Evolutionary conservation across 1,140 invertebrate genomes (phyloP).

Genomic region (Megalonaias nervosa): DNA sequence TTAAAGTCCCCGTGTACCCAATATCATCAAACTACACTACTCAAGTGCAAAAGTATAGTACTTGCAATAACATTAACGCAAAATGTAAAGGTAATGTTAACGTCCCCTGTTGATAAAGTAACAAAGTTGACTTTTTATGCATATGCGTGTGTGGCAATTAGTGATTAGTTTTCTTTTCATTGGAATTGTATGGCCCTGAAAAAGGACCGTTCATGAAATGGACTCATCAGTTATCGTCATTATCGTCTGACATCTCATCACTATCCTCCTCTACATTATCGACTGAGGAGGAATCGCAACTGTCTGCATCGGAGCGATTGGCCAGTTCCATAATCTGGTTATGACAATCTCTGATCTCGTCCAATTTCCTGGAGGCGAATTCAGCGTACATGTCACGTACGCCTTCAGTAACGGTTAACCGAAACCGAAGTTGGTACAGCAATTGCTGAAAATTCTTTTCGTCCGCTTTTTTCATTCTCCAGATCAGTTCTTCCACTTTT

Average conservation of each 20-base stretch:
- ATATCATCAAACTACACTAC: no score
- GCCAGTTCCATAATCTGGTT: not conserved
- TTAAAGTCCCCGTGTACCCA: no score
- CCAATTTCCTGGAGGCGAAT: slow-evolving; percentile 32
- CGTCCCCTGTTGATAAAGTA: no score
- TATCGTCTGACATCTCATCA: slow-evolving; percentile 5
- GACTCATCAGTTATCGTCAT: not conserved
- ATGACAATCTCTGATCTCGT: slow-evolving; percentile 24
- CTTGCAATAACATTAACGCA: no score
- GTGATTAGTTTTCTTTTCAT: no score
- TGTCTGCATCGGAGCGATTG: not conserved
- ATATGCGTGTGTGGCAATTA: no score
- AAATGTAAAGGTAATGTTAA: no score
- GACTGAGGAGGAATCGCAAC: slow-evolving; percentile 10
- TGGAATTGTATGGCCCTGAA: no score
- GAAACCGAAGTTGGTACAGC: slow-evolving; percentile 31
- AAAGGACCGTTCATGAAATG: no score
- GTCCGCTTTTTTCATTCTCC: slow-evolving; percentile 12
- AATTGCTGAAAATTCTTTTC: not conserved
- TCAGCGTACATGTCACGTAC: slow-evolving; percentile 38
- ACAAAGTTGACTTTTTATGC: no score
- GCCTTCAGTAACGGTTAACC: slow-evolving; percentile 31
- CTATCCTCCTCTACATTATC: not conserved
- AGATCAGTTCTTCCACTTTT: slow-evolving; percentile 14
- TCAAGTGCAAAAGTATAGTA: no score